Evolutionary conservation across 2,113 vertebrate genomes (phyloP).

Genomic region (Pontoporia blainvillei): DNA sequence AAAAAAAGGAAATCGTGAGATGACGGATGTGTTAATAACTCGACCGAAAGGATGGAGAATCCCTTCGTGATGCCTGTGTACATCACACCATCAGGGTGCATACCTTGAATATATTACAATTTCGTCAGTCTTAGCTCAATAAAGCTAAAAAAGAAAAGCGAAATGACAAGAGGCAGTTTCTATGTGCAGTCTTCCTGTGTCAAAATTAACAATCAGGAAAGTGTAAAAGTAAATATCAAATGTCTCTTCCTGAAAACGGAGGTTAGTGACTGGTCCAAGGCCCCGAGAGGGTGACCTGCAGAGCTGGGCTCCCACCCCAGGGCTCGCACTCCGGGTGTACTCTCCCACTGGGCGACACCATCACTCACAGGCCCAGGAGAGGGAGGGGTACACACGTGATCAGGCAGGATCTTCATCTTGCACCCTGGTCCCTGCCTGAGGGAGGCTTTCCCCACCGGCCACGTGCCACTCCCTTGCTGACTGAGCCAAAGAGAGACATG

Average conservation of each 20-base stretch:
- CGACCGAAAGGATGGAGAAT: neutral
- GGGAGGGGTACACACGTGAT: fast-evolving
- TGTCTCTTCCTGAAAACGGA: neutral
- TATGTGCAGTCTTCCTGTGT: neutral
- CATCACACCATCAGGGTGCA: neutral
- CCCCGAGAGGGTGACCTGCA: neutral
- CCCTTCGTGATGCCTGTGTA: neutral
- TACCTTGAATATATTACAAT: neutral
- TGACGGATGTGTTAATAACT: neutral
- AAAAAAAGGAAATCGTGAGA: neutral
- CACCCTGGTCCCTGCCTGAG: neutral
- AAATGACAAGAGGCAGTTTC: neutral
- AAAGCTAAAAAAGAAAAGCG: neutral
- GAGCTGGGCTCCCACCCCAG: neutral
- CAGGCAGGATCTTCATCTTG: neutral
- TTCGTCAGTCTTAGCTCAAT: neutral
- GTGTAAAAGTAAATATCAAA: neutral
- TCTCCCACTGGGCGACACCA: fast-evolving
- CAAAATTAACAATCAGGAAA: neutral
- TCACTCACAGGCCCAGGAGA: neutral
- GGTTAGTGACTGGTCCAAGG: neutral
- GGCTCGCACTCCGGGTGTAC: neutral
- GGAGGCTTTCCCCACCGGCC: neutral
- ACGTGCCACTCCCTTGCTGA: neutral
- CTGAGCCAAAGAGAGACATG: neutral